These are phyloP conservation scores for Pygocentrus nattereri DNA, from an alignment of 2,797 vertebrate genomes.

Conservation along the genomic window DNA sequence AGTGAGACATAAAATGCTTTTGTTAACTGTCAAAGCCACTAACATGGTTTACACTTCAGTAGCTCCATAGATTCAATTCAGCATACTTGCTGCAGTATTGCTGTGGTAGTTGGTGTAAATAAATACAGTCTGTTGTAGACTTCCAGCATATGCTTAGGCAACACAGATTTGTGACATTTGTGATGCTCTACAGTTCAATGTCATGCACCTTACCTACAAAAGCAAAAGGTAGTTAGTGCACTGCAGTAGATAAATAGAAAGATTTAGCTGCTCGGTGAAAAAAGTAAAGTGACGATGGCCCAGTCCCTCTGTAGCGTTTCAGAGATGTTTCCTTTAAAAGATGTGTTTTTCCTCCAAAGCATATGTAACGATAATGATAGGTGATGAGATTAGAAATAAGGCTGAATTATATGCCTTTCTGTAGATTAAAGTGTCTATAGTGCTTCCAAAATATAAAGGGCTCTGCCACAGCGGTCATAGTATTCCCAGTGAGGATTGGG, in stretches of 20 bases:
- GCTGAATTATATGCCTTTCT: too few relatives aligned
- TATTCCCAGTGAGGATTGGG: background rate
- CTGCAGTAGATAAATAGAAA: constrained; percentile 28
- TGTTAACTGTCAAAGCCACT: background rate
- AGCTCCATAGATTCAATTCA: background rate
- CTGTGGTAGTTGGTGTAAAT: constrained; percentile 40
- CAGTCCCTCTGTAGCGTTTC: background rate
- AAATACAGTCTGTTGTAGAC: constrained; percentile 44
- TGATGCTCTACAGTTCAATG: constrained; percentile 53
- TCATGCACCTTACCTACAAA: constrained; percentile 48
- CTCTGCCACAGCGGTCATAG: too few relatives aligned
- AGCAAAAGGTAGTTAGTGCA: constrained; percentile 39
- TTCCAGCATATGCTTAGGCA: constrained; percentile 54
- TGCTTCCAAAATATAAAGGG: too few relatives aligned
- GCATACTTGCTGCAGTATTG: background rate
- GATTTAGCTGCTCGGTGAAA: constrained; percentile 44
- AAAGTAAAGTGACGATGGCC: background rate
- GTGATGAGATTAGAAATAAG: background rate
- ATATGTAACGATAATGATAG: too few relatives aligned
- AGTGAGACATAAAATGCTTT: background rate
- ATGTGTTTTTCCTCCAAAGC: too few relatives aligned
- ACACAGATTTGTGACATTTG: constrained; percentile 47
- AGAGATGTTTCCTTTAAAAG: background rate
- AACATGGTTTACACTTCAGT: background rate
- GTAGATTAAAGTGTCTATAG: background rate